Percentiles rank a stretch among this genome's conserved stretches.
phyloP scores from a whole-genome alignment of 2,888 invertebrate genomes.

The Leptodirus hochenwartii region DNA sequence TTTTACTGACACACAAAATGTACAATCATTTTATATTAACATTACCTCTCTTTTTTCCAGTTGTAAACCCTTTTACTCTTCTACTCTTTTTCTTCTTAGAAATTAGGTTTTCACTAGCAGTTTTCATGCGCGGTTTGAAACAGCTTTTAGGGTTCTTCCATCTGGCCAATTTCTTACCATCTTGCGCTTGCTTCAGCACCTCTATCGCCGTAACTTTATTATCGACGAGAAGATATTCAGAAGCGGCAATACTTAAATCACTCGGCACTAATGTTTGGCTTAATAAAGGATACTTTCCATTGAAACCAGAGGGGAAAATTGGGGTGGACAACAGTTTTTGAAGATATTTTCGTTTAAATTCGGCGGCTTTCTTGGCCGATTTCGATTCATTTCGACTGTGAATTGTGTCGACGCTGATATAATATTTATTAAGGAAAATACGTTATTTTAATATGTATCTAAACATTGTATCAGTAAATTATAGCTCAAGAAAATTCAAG shows the following conservation, averaged over 20 bases:
- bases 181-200: conserved; percentile 33
- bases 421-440: too few relatives aligned
- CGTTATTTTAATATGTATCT: conserved; percentile 9
- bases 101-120: too few relatives aligned
- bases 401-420: conserved; percentile 18
- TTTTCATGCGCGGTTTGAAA: conserved; percentile 17
- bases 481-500: conserved; percentile 3
- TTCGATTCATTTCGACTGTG: conserved; percentile 16
- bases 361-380: conserved; percentile 25
- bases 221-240: too few relatives aligned
- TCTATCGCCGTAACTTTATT: conserved; percentile 37
- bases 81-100: too few relatives aligned
- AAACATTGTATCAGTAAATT: conserved; percentile 8
- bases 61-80: too few relatives aligned
- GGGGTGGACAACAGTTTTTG: conserved; percentile 21
- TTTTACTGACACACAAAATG: too few relatives aligned
- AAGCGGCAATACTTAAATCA: conserved; percentile 1
- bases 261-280: conserved; percentile 10
- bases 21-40: too few relatives aligned
- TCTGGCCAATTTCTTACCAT: conserved; percentile 17
- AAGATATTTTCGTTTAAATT: conserved; percentile 29
- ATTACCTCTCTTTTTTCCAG: too few relatives aligned
- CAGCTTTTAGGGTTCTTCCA: conserved; percentile 17
- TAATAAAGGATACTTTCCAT: conserved; percentile 37
- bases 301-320: conserved; percentile 49